phyloP scores from a whole-genome alignment of 1,140 invertebrate species.

The Macrocentrus cingulum region DNA sequence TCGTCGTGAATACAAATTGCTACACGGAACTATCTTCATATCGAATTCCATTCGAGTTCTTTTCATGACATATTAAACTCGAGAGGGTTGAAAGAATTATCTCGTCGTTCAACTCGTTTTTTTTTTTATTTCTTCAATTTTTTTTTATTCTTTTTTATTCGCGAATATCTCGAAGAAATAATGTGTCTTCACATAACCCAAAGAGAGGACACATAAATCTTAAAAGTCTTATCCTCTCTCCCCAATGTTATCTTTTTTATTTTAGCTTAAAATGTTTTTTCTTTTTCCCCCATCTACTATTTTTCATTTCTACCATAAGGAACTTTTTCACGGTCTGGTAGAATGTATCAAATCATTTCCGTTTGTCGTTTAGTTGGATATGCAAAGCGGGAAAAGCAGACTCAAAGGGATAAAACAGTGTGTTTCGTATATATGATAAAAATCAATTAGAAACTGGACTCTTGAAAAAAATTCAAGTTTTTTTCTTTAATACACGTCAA shows the following conservation, averaged over 20 bases:
- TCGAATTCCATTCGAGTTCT: slow-evolving; percentile 22
- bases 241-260: neutral
- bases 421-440: neutral
- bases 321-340: slow-evolving; percentile 27
- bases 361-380: slow-evolving; percentile 15
- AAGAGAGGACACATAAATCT: slow-evolving; percentile 25
- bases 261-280: neutral
- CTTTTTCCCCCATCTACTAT: neutral
- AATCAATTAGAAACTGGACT: slow-evolving; percentile 4
- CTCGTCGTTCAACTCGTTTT: slow-evolving; percentile 3
- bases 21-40: slow-evolving; percentile 24
- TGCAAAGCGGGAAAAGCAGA: neutral
- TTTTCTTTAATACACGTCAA: too few species aligned
- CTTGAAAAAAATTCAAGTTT: too few species aligned
- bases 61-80: slow-evolving; percentile 1
- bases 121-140: neutral
- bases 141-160: neutral
- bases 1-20: slow-evolving; percentile 30
- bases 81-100: neutral
- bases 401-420: neutral
- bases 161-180: slow-evolving; percentile 19
- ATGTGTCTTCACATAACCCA: neutral
- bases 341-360: slow-evolving; percentile 29
- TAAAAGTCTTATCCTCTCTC: neutral
- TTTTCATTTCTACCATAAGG: neutral